Percentiles rank a stretch among this genome's conserved stretches.
These are phyloP conservation scores for Scomber japonicus DNA, from an alignment of 2,113 vertebrate species.

Conservation along the genomic window DNA sequence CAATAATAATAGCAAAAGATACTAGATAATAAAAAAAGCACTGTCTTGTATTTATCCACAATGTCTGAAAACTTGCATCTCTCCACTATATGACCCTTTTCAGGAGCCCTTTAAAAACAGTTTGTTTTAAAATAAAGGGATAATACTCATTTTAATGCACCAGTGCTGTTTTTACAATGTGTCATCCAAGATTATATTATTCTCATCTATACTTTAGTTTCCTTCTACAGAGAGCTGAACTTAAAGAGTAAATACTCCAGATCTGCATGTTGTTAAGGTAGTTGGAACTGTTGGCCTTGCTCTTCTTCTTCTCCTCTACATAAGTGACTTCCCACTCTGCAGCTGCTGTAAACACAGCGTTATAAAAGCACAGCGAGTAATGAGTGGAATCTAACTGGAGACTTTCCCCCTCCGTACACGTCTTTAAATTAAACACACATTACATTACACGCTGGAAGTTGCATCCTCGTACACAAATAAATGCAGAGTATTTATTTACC, in stretches of 20 bases:
- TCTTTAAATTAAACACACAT: not conserved
- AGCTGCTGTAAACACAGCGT: constrained; percentile 33
- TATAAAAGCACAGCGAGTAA: constrained; percentile 62
- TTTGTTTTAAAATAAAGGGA: too few species aligned
- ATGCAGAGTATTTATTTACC: not conserved
- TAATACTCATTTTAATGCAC: not conserved
- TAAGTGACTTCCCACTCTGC: constrained; percentile 9
- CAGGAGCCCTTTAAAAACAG: too few species aligned
- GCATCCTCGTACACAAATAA: not conserved
- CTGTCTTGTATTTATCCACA: too few species aligned
- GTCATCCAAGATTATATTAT: not conserved
- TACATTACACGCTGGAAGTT: not conserved
- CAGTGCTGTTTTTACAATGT: not conserved
- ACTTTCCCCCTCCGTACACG: not conserved
- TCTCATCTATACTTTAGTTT: not conserved
- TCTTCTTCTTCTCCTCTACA: not conserved
- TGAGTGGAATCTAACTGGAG: not conserved
- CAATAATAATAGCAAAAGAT: too few species aligned
- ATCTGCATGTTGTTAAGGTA: not conserved
- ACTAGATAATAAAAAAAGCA: too few species aligned
- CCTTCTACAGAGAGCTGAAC: not conserved
- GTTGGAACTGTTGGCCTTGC: constrained; percentile 3
- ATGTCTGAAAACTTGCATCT: too few species aligned
- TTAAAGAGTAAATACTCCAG: too few species aligned
- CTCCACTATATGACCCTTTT: too few species aligned